Evolutionary conservation across 2,113 vertebrate genomes (phyloP), one percentile per base, ranked within the genome.

Genomic region (Solea solea): DNA sequence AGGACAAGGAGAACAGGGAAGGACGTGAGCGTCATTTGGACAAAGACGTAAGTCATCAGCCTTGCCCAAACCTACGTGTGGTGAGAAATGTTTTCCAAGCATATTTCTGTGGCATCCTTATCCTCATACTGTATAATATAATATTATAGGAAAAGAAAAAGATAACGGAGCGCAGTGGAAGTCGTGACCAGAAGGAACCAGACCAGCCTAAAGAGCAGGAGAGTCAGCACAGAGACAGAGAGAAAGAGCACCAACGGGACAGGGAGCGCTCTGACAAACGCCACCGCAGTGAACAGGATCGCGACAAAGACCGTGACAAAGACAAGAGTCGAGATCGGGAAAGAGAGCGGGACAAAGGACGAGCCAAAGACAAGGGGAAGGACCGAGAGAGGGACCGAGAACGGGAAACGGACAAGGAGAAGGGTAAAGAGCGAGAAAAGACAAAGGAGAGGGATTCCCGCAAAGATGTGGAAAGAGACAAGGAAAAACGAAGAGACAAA

Each of bases 1-100:
- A 89, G 46, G 95, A 95, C 61, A 87, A 91, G 61, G 95, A 96
- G 74, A 95, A 94, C 44, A 92, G 87, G 78, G 93, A 90, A 9
- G 74, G 84, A 59, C 93, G 76, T 63, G 76, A 91, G 44, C 66
- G 3, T 9, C 93, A 55, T 1, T 78, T 42, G 9, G 92, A 94
- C 5, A 90, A 84, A 90, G 95, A 97, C 90, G 96, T 94, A 68
- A 52, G 28, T 56, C 42, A 13, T 51, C 16, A 11, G 16, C 5
- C 3, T 3, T 9, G 1, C 9, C 9, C 7, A 10, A 49, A 12
- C 40, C 14, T 8, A 2, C 9, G 8, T 41, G 9, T 11, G 8
- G 16, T 59, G 6, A n/a, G 0, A 46, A 51, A 45, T 59, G 11
- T n/a, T 52, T 25, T 62, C 1, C 9, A 8, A 64, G 3, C 41